Base-by-base conservation (phyloP, 2,113 vertebrate species). In the Pheucticus melanocephalus region DNA sequence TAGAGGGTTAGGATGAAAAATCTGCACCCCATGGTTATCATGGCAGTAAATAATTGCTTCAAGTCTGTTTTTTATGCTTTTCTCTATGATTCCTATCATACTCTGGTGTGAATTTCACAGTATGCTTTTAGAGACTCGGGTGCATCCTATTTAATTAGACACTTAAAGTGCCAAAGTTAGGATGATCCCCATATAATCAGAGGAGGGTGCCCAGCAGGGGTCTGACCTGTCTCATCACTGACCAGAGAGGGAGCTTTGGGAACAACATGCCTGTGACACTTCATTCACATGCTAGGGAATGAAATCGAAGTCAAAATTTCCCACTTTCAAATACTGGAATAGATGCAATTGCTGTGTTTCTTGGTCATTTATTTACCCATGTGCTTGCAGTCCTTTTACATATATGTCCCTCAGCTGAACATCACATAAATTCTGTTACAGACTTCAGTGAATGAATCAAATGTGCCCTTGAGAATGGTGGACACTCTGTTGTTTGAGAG, bases 71-170 rank as follows among this genome's bases (percentile, higher is more conserved):
- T 79, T 83, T 28, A 6, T 86, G 48, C 44, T 81, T 68, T 85
- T 81, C 39, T 40, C 50, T 79, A 17, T 86, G 24, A 59, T 40
- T 56, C 14, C 2, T 68, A 9, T 14, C 9, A 40, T 69, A 33
- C 4, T 71, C 10, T 44, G 20, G 7, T 89, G 33, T 54, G 30
- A 54, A 79, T 81, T 66, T 88, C 40, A 20, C 15, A 20, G 15
- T 27, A 30, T 45, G 9, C 28, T 57, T 82, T 0, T 0, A 75
- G 24, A 81, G 16, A 60, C 59, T 45, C 7, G 0, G 9, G n/a
- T 65, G 37, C 20, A 44, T 77, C 59, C 45, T 28, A 7, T 70
- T 68, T 37, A 48, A 48, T 64, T 30, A 45, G 47, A 57, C 11
- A 22, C 15, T 44, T 80, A 7, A 83, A n/a, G 47, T 57, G 27